A percentile compares a stretch with the other conserved stretches of the same genome.
phyloP scores from a whole-genome alignment of 2,888 invertebrate genomes.

The Meloe dianella region DNA sequence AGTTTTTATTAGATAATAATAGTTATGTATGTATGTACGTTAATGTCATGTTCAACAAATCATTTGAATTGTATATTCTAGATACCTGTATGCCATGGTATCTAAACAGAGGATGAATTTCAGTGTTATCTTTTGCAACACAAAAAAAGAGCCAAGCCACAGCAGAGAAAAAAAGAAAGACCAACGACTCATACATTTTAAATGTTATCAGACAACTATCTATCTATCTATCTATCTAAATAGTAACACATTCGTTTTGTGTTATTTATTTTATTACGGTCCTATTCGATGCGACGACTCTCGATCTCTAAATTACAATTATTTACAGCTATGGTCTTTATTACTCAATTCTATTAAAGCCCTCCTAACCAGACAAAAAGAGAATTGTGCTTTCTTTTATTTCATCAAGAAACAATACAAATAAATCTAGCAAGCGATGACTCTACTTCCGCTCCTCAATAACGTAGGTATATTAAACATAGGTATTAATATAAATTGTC shows the following conservation, averaged over 20 bases:
- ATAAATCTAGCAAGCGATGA: background rate
- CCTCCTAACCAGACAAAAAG: background rate
- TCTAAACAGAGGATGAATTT: too few species aligned
- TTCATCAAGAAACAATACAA: background rate
- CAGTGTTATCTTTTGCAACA: too few species aligned
- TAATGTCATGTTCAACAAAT: too few species aligned
- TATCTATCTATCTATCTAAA: too few species aligned
- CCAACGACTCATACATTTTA: slow-evolving; percentile 36
- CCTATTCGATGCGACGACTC: slow-evolving; percentile 20
- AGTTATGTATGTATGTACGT: too few species aligned
- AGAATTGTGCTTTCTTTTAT: background rate
- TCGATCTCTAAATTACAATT: slow-evolving; percentile 29
- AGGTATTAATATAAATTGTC: background rate
- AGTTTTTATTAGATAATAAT: too few species aligned
- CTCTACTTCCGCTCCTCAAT: background rate
- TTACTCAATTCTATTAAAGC: slow-evolving; percentile 6
- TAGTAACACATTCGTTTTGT: slow-evolving; percentile 29
- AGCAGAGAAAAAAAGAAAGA: too few species aligned
- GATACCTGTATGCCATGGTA: too few species aligned
- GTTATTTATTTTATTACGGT: slow-evolving; percentile 33
- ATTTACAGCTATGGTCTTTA: slow-evolving; percentile 21
- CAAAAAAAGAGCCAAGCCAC: too few species aligned
- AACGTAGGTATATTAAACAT: too few species aligned
- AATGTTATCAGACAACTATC: slow-evolving; percentile 32
- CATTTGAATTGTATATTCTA: too few species aligned